Evolutionary conservation across 2,888 invertebrate species (phyloP), one percentile per base, ranked within the genome.

Genomic region (Parasteatoda lunata): DNA sequence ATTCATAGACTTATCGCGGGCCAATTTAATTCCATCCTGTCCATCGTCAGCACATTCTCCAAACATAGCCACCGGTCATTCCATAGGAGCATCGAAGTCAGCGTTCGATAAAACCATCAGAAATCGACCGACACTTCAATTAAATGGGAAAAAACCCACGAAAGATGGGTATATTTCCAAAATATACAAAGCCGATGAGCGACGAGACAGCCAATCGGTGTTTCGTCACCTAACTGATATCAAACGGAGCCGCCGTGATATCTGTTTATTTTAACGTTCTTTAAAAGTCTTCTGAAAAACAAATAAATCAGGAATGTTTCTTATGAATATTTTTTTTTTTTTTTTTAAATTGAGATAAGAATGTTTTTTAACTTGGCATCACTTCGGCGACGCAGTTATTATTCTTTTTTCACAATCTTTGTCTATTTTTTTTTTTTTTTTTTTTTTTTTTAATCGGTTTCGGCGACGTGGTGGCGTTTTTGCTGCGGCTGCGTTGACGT

Each of bases 161-260:
- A 65, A 47, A 77, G 66, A 54, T 64, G 64, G 49, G 51, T 48
- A 4, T 45, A 30, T 51, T 64, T 51, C 47, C 84, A 49, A 84
- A 84, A 84, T 52, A 78, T 77, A 84, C 84, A 84, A 54, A 54
- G 3, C 51, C 11, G 76, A 30, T 79, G 84, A 79, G 59, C 70
- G 84, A 85, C 51, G 48, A 70, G 79, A 71, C 54, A 59, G 69
- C 52, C 84, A 85, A 85, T 85, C 64, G 49, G 64, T 85, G 84
- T 85, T 85, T 85, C 84, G 84, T 52, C 84, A 79, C 84, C 79
- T 76, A n/a, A 5, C 52, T 8, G 4, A 68, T 11, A 15, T 30
- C 68, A 5, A 68, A 68, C 13, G 68, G 68, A 68, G 30, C 68
- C 68, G 68, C 30, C n/a, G 30, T 11, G 45, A 15, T 45, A 13